Evolutionary conservation across 1,140 invertebrate species (phyloP).

Genomic region (Pogonomyrmex barbatus): DNA sequence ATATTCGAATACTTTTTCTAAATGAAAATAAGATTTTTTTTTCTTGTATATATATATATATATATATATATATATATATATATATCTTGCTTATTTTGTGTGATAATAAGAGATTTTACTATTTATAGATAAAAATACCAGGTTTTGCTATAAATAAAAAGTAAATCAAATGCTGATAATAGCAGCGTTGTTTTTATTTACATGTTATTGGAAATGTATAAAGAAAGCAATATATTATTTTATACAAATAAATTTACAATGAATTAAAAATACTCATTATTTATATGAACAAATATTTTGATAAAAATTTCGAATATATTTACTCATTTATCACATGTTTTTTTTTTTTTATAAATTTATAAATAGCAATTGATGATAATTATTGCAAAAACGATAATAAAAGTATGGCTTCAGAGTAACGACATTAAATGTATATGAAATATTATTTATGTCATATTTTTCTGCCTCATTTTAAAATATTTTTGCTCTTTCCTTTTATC

Average conservation of each 20-base stretch:
- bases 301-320: background rate
- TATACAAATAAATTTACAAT: background rate
- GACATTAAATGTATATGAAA: background rate
- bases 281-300: slow-evolving; percentile 11
- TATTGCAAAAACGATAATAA: background rate
- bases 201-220: background rate
- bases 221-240: background rate
- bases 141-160: background rate
- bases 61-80: too few relatives aligned
- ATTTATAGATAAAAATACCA: background rate
- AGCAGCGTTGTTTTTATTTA: background rate
- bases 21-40: slow-evolving; percentile 17
- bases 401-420: background rate
- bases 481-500: slow-evolving; percentile 1
- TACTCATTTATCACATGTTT: background rate
- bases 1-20: background rate
- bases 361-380: background rate
- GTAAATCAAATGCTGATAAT: background rate
- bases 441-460: slow-evolving; percentile 2
- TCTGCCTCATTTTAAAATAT: background rate
- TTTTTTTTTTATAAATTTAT: background rate
- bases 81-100: background rate
- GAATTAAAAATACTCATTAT: background rate
- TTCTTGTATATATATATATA: background rate
- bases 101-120: background rate